These are phyloP conservation scores for Gavia stellata DNA, from an alignment of 2,113 vertebrate genomes.

Conservation along the genomic window DNA sequence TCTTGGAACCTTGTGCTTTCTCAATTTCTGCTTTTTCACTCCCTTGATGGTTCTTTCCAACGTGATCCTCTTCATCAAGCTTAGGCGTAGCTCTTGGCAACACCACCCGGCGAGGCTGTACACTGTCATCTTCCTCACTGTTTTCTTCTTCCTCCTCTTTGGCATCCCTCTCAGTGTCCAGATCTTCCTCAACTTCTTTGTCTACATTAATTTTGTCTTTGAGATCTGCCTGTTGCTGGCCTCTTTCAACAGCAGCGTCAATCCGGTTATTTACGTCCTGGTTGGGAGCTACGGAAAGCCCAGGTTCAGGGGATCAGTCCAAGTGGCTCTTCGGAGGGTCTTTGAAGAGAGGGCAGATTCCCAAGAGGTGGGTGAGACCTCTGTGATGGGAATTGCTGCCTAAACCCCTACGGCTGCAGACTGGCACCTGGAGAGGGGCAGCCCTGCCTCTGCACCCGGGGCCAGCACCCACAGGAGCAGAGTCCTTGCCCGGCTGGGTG, in stretches of 20 bases:
- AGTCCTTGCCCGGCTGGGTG: background rate
- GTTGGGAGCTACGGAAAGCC: background rate
- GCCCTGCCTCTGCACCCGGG: background rate
- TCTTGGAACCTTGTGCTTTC: background rate
- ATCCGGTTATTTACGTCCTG: background rate
- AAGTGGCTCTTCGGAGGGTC: slow-evolving; percentile 13
- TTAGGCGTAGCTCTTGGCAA: background rate
- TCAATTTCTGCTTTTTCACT: slow-evolving; percentile 7
- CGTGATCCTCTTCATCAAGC: background rate
- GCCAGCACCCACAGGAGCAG: background rate
- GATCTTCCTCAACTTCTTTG: background rate
- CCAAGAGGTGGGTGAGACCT: background rate
- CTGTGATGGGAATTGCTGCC: background rate
- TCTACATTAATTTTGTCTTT: background rate
- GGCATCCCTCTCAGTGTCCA: background rate
- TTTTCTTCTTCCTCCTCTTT: slow-evolving; percentile 11
- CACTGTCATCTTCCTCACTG: background rate
- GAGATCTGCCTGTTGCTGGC: background rate
- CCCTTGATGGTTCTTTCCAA: slow-evolving; percentile 3
- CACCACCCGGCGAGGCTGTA: background rate
- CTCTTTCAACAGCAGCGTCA: slow-evolving; percentile 1
- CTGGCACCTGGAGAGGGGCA: background rate
- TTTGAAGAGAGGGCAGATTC: background rate
- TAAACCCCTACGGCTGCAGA: background rate
- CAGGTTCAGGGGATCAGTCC: background rate